These are phyloP conservation scores for Sprattus sprattus DNA, from an alignment of 2,113 vertebrate genomes.

Conservation along the genomic window DNA sequence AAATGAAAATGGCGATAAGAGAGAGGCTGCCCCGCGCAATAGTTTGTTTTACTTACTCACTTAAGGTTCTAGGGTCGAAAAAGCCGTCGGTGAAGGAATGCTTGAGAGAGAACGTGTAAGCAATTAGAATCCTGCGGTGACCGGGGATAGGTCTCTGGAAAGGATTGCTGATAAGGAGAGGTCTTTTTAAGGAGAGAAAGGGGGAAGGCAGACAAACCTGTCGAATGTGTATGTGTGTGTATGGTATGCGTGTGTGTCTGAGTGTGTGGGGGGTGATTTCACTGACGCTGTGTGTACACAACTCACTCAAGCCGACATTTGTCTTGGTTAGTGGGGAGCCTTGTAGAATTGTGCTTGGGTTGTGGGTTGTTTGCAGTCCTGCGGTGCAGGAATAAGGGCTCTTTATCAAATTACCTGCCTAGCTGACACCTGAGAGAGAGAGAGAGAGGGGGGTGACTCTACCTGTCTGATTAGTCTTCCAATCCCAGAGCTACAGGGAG, in stretches of 20 bases:
- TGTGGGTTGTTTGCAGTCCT: conserved; percentile 29
- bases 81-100: conserved; percentile 32
- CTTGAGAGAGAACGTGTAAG: conserved; percentile 32
- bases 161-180: conserved; percentile 26
- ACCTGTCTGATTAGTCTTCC: not conserved
- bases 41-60: conserved; percentile 31
- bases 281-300: conserved; percentile 18
- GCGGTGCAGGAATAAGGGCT: conserved; percentile 23
- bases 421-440: not conserved
- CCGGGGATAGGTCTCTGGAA: conserved; percentile 27
- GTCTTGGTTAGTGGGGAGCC: conserved; percentile 20
- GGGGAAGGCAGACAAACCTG: conserved; percentile 6
- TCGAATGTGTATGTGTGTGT: conserved; percentile 20
- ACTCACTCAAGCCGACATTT: conserved; percentile 17
- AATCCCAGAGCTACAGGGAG: not conserved
- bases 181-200: conserved; percentile 2
- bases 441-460: conserved; percentile 14
- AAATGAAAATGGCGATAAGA: conserved; percentile 47
- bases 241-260: conserved; percentile 16
- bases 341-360: not conserved
- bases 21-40: conserved; percentile 29
- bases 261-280: not conserved
- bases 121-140: conserved; percentile 36
- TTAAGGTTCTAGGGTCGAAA: conserved; percentile 20
- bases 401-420: conserved; percentile 26